Evolutionary conservation across 2,113 vertebrate genomes (phyloP), one percentile per base, ranked within the genome.

Genomic region (Benitochromis conjunctus): DNA sequence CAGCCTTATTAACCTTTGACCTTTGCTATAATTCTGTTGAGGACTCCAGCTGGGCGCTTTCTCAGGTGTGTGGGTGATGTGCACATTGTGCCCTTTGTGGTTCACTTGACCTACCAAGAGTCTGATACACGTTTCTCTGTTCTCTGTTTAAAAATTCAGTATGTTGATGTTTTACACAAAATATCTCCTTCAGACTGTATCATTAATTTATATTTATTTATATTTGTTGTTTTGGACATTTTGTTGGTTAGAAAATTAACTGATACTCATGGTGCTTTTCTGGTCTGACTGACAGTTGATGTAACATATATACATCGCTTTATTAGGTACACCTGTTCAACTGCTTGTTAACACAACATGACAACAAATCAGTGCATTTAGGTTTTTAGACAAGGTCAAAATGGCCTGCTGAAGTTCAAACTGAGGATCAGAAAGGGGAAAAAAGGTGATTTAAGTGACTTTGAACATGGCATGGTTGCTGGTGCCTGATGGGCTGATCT

Each of bases 1-100:
- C 84, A 1, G 3, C 71, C 91, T 84, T 34, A 84, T 80, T 92
- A 89, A 93, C 88, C 94, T 95, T 88, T 94, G 93, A 92, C 94
- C 88, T 87, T 82, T 76, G 3, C 83, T 83, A 34, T 83, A 88
- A 82, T 76, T 58, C n/a, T 66, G 18, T 82, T 29, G 78, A 82
- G 78, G 74, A 84, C n/a, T 88, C 5, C 69, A 84, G 24, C 87
- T 58, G 46, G 79, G 41, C 26, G 29, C 85, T 77, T 87, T 85
- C 82, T 91, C 91, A 92, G 92, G 92, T 93, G 84, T 51, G 62
- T 57, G 55, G 41, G 41, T n/a, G 54, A 34, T 66, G 16, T 84
- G 48, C 41, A 62, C 29, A 53, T 79, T 55, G 38, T 57, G 12
- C 36, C 18, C 24, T 80, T 85, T 86, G 55, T 76, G 69, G 74